Conservation (phyloP, 2,888 invertebrate genomes). For the Noctua pronuba region DNA sequence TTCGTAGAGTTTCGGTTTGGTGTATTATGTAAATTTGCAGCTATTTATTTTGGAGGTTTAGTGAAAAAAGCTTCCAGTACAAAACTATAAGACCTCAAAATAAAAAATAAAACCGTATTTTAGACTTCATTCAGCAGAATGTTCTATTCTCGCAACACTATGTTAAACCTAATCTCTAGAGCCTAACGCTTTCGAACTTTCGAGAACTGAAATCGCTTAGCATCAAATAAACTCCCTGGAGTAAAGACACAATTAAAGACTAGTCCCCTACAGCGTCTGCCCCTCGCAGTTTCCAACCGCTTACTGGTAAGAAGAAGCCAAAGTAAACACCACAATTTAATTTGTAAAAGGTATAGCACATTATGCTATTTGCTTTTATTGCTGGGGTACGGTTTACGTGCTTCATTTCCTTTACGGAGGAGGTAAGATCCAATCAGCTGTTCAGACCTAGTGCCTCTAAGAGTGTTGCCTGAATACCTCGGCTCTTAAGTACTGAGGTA, state of each 20-base stretch:
- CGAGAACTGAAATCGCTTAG: conserved; percentile 20
- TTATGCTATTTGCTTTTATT: conserved; percentile 59
- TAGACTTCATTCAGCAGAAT: neutral
- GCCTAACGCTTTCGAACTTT: conserved; percentile 4
- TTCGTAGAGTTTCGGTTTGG: conserved; percentile 30
- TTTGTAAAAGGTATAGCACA: conserved; percentile 54
- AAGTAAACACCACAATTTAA: conserved; percentile 55
- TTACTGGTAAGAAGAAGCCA: conserved; percentile 16
- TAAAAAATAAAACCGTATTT: neutral
- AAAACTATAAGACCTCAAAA: neutral
- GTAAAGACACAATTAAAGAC: conserved; percentile 8
- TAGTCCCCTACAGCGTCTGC: neutral
- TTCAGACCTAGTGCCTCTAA: conserved; percentile 32
- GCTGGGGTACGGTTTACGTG: conserved; percentile 56
- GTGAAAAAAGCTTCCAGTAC: neutral
- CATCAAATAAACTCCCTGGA: conserved; percentile 18
- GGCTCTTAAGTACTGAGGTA: conserved; percentile 27
- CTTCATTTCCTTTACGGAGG: conserved; percentile 60
- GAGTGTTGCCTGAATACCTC: conserved; percentile 35
- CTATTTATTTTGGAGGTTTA: conserved; percentile 29
- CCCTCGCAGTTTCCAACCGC: neutral
- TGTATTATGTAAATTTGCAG: conserved; percentile 38
- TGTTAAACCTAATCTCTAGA: neutral
- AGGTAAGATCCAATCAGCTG: conserved; percentile 59
- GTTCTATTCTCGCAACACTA: conserved; percentile 2